Evolutionary conservation across 2,113 vertebrate genomes (phyloP), one percentile per base, ranked within the genome.

Genomic region (Hippocampus barbouri): DNA sequence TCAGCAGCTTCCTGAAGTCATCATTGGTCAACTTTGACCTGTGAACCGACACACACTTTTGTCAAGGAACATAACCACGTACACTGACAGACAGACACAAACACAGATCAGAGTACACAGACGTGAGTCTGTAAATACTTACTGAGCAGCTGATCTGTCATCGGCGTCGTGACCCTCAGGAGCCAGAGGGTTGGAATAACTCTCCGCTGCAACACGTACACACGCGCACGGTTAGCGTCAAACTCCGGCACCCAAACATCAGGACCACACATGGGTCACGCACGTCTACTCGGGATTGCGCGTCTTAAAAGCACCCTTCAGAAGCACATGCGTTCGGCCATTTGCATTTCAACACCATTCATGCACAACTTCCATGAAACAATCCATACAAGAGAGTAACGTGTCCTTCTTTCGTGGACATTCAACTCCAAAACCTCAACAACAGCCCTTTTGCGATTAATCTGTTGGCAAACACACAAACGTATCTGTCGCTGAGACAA

Each of bases 11-110:
- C 76, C 97, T 94, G 83, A 99, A 99, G 92, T 98, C 97, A 89
- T 99, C 97, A 87, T 99, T 99, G 79, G 97, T 99, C 79, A 99
- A 93, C 90, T 98, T 98, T 79, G 97, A 96, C 71, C 97, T 98
- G 67, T 47, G 53, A 9, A 76, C 2, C 60, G 1, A 72, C 25
- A 51, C 1, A 40, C 21, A 70, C 11, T 60, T 60, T 18, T 8
- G 25, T 10, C 2, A 60, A 2, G 5, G 14, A 15, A 71, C 18
- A 38, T 38, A 38, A 38, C 34, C 5, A 38, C 5, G 34, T 6
- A 6, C 34, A 38, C 6, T 38, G 34, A 38, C 34, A 38, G 34
- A 34, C 34, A 34, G 34, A 38, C 34, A 43, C 27, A 68, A 20
- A 71, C 23, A 56, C 6, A 56, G 20, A 11, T 34, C 4, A 21